phyloP scores from a whole-genome alignment of 37 sponge, comb jelly and placozoan species.

The Oopsacas minuta region DNA sequence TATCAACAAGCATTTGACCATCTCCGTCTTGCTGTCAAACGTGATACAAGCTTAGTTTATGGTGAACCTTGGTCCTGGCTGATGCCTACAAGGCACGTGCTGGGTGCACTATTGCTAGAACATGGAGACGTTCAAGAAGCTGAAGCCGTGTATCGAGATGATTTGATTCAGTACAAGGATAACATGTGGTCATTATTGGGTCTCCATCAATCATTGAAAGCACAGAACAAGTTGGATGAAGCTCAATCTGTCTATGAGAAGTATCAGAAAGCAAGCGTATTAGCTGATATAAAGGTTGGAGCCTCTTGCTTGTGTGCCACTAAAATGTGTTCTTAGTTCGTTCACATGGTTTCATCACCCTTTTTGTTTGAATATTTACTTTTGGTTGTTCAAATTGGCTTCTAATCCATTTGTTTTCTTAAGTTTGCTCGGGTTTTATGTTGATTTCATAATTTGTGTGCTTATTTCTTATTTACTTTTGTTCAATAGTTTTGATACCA shows the following conservation, averaged over 20 bases:
- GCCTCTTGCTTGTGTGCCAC: constrained; percentile 47
- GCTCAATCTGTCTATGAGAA: not conserved
- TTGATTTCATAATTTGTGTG: too few species aligned
- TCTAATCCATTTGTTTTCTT: too few species aligned
- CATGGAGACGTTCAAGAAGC: constrained; percentile 37
- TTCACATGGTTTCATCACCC: not conserved
- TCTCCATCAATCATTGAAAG: constrained; percentile 25
- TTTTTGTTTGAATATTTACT: not conserved
- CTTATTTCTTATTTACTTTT: too few species aligned
- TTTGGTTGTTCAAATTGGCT: too few species aligned
- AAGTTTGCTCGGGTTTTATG: too few species aligned
- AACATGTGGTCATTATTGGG: constrained; percentile 46
- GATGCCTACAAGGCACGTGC: constrained; percentile 45
- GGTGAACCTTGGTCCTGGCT: constrained; percentile 60
- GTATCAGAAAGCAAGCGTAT: constrained; percentile 26
- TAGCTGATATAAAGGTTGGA: constrained; percentile 34
- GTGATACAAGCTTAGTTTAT: constrained; percentile 28
- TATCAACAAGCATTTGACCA: constrained; percentile 30
- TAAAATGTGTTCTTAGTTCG: constrained; percentile 21
- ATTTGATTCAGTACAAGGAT: constrained; percentile 37
- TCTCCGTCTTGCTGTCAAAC: constrained; percentile 41
- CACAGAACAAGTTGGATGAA: constrained; percentile 28
- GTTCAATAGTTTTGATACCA: too few species aligned
- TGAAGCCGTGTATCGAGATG: constrained; percentile 35
- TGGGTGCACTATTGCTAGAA: constrained; percentile 42